These are phyloP conservation scores for Telmatherina bonti DNA, from an alignment of 2,797 vertebrate genomes.

Conservation along the genomic window DNA sequence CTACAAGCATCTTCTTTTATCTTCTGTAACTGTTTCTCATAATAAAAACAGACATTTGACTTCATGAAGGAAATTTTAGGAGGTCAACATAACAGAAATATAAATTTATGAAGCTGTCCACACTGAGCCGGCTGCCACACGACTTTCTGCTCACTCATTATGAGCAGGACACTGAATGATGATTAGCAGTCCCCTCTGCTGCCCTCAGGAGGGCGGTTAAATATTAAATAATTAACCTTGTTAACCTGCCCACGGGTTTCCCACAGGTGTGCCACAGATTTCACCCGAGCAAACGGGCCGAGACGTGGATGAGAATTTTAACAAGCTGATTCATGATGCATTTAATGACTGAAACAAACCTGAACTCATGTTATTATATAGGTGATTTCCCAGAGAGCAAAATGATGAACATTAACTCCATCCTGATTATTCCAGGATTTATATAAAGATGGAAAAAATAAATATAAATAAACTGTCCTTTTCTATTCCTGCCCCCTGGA, in stretches of 20 bases:
- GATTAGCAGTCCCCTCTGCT: conserved; percentile 36
- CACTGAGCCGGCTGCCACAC: background rate
- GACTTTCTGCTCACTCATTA: conserved; percentile 19
- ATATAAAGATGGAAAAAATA: too few relatives aligned
- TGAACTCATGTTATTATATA: conserved; percentile 7
- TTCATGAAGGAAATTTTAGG: too few relatives aligned
- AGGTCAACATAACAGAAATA: too few relatives aligned
- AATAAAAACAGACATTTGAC: too few relatives aligned
- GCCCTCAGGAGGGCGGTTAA: conserved; percentile 36
- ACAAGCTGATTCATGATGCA: conserved; percentile 4
- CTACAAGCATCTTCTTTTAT: too few relatives aligned
- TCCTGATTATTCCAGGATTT: too few relatives aligned
- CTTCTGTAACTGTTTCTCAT: too few relatives aligned
- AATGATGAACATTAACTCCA: background rate
- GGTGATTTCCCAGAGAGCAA: conserved; percentile 22
- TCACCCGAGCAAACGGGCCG: conserved; percentile 1
- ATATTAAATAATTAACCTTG: conserved; percentile 52
- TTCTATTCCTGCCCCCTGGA: too few relatives aligned
- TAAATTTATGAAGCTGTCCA: background rate
- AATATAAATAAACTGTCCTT: too few relatives aligned
- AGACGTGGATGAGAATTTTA: conserved; percentile 37
- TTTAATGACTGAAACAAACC: background rate
- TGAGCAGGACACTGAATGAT: conserved; percentile 6
- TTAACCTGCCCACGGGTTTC: conserved; percentile 43
- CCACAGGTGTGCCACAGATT: conserved; percentile 35